phyloP scores from a whole-genome alignment of 2,888 invertebrate genomes.

The Lypha dubia region DNA sequence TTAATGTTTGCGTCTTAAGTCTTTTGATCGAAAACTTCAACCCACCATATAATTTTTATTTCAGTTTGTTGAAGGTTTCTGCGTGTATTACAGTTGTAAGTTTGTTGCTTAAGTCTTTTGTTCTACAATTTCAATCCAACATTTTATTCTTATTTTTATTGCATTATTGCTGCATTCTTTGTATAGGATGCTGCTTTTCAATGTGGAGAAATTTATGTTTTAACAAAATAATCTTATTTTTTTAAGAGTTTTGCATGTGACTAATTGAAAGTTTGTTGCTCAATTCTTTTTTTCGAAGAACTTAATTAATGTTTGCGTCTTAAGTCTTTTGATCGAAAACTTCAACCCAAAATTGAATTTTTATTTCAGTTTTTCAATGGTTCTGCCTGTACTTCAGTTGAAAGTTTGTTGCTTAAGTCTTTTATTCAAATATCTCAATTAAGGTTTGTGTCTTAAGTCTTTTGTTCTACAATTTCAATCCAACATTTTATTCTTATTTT shows the following conservation, averaged over 20 bases:
- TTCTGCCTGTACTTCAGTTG: too few species aligned
- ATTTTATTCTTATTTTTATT: not conserved
- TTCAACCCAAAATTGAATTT: not conserved
- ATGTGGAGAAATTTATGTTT: too few species aligned
- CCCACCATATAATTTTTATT: too few species aligned
- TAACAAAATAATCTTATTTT: too few species aligned
- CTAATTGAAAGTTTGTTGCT: conserved; percentile 28
- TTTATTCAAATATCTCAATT: not conserved
- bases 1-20: conserved; percentile 52
- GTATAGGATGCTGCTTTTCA: not conserved
- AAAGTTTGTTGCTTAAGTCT: conserved; percentile 37
- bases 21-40: conserved; percentile 15
- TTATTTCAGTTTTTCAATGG: too few species aligned
- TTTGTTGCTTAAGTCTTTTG: too few species aligned
- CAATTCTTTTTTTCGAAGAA: conserved; percentile 5
- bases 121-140: too few species aligned
- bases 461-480: conserved; percentile 2
- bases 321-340: conserved; percentile 38
- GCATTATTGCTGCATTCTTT: not conserved
- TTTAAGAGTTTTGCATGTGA: not conserved
- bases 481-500: not conserved
- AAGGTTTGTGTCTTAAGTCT: conserved; percentile 55
- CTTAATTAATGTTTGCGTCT: conserved; percentile 36
- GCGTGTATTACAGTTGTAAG: too few species aligned
- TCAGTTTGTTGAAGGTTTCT: too few species aligned